Evolutionary conservation across 2,888 invertebrate species (phyloP), one percentile per base, ranked within the genome.

Genomic region (Apeira syringaria): DNA sequence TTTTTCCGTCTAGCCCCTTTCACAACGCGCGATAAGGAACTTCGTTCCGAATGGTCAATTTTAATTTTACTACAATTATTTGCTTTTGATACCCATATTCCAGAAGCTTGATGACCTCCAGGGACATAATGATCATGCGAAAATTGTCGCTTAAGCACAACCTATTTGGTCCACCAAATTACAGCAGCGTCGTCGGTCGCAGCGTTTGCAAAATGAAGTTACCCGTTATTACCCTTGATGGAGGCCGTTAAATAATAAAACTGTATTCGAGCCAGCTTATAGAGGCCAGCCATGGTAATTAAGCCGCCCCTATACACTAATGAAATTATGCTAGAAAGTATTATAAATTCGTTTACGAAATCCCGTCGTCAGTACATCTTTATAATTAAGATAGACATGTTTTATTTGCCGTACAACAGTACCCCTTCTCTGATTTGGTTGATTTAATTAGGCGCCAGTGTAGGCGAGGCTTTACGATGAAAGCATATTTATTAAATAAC

Each of bases 191-290:
- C 36, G 37, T 41, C 42, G 33, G 24, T 47, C 36, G 37, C 44
- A 44, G 33, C 37, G 27, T 47, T 43, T 27, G 31, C 46, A 35
- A 62, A 76, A 71, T 63, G 51, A 68, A 68, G 59, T 72, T 71
- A 74, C 63, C 70, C 70, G 68, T 73, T 74, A 75, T 79, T 76
- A 76, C 61, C 61, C 67, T 62, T 70, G 64, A 68, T 66, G 65
- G 60, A 58, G 68, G 65, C 61, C 65, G 69, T 79, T 74, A 71
- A 61, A 65, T 71, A 72, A 72, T 74, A 71, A 75, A 74, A 65
- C 58, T 61, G 58, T 61, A 51, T 64, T 57, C 49, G 33, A 64
- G 56, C 60, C 64, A 54, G 58, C 64, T 57, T 64, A 60, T 61
- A 54, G 47, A 53, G 50, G 51, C 51, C 41, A 42, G 35, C 51